Base-by-base conservation (phyloP, 2,888 invertebrate genomes). In the Diarsia brunnea region DNA sequence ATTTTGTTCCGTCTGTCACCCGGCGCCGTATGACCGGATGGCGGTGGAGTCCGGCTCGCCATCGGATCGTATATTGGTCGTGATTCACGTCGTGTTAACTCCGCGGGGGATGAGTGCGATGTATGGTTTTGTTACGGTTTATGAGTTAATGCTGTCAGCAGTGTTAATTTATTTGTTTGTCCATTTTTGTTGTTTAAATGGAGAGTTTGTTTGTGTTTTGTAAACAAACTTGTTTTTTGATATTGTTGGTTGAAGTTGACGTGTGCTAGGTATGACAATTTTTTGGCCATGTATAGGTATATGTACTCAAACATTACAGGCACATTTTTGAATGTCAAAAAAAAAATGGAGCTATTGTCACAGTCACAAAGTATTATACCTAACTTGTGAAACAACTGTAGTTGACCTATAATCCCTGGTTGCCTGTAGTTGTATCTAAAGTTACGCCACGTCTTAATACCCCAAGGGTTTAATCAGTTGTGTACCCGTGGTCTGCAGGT, bases 61-160 rank as follows among this genome's bases (percentile, higher is more conserved):
- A 45, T 12, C 16, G 14, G 16, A 60, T 45, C 73, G 67, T 67
- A 73, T 84, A 84, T 84, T 70, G 71, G 71, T 68, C 67, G 65
- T 76, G 60, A 82, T 53, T 76, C 78, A 67, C 67, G 63, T 65
- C 31, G 51, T 31, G 77, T 55, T 43, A 55, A 31, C 67, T 14
- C 69, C 16, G 19, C 51, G 67, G 78, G 80, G 67, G 16, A 49
- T 64, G 24, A 78, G 84, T 80, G 79, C 63, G 21, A 53, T 78
- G 38, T 78, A 78, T 60, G 71, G 79, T 83, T 68, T 67, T 60
- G 58, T 60, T 14, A n/a, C n/a, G 47, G 53, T 75, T 67, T 76
- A 76, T 65, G 45, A 76, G 27, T 68, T 58, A 75, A 60, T 64
- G 24, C 58, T 79, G 76, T 43, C 64, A 75, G 1, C 14, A 27